Evolutionary conservation across 1,140 invertebrate genomes (phyloP), one percentile per base, ranked within the genome.

Genomic region (Cephus cinctus): DNA sequence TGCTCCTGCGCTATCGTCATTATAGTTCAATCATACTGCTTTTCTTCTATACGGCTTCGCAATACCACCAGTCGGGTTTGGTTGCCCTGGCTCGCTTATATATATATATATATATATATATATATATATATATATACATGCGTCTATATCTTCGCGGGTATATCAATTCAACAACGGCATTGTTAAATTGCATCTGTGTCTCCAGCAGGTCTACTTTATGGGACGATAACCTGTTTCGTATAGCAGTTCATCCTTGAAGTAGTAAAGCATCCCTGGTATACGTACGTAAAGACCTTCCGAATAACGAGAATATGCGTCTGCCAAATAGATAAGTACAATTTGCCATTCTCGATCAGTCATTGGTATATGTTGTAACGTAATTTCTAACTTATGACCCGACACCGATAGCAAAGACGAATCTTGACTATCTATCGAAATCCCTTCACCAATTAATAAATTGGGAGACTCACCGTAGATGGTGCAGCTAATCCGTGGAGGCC

Each of bases 101-200:
- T 43, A 40, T 54, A 36, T 52, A 38, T 38, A 19, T 40, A 32
- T 47, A 34, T 40, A 40, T 38, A 43, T 67, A 65, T 66, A 68
- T 63, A 65, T 39, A 38, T 18, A 35, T 43, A 40, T 54, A 36
- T 52, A 38, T 38, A 19, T 40, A 32, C 43, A 34, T 40, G 42
- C 35, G 44, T 67, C 65, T 66, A 68, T 63, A 65, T 50, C 47
- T 62, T 54, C 59, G 53, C 58, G 57, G 61, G 59, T 69, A 68
- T 70, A 71, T 65, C 69, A 70, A 69, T 70, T 65, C 56, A 61
- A 59, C 52, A 60, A 56, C 54, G 58, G 58, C 52, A 59, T 56
- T 54, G 46, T 66, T 64, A 70, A 73, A 73, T 71, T 64, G 65
- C 59, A 64, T 64, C 57, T 63, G 61, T 56, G 63, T 69, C 63